Evolutionary conservation across 2,797 vertebrate genomes (phyloP).

Genomic region (Sitta carolinensis): DNA sequence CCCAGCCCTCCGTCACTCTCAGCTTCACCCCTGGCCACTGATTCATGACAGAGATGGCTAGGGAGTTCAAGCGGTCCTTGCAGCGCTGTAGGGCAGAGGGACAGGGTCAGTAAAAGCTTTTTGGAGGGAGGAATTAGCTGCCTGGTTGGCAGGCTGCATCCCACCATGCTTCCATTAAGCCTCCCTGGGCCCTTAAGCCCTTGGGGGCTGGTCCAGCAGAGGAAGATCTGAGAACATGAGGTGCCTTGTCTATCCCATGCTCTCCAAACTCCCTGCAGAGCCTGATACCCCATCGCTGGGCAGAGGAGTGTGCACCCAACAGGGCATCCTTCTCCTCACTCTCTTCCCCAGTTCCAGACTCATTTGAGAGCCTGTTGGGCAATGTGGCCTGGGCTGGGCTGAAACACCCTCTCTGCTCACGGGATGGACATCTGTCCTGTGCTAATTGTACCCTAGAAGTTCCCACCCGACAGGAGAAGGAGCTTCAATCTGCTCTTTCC

Average conservation of each 20-base stretch:
- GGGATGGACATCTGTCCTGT: background rate
- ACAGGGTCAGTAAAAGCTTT: background rate
- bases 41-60: constrained; percentile 99
- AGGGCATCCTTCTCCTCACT: background rate
- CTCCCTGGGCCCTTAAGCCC: background rate
- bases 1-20: constrained; percentile 97
- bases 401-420: background rate
- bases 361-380: background rate
- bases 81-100: constrained; percentile 82
- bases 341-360: background rate
- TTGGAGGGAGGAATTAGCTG: background rate
- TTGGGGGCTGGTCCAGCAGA: background rate
- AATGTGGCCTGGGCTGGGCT: background rate
- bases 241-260: too few relatives aligned
- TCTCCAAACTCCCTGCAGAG: background rate
- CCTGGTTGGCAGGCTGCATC: background rate
- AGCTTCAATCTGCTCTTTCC: background rate
- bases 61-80: constrained; percentile 95
- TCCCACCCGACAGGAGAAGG: background rate
- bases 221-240: background rate
- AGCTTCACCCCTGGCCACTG: constrained; percentile 97
- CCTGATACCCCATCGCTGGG: rapidly evolving
- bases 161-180: background rate
- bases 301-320: background rate
- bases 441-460: background rate